phyloP scores from a whole-genome alignment of 2,797 vertebrate species.

The Amniataba percoides region DNA sequence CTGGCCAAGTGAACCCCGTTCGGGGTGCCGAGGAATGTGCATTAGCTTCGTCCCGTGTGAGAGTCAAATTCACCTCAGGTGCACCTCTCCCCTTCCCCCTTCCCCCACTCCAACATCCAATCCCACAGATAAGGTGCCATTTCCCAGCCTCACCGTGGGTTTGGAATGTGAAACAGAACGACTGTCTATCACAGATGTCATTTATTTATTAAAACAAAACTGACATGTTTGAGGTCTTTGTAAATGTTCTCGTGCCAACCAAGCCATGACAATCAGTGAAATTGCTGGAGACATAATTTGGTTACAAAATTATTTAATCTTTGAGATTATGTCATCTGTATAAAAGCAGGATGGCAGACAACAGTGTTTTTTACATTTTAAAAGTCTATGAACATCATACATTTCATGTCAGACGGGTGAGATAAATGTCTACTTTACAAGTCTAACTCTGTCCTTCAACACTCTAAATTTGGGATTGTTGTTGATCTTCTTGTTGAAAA shows the following conservation, averaged over 20 bases:
- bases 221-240: slow-evolving; percentile 22
- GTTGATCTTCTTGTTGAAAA: slow-evolving; percentile 94
- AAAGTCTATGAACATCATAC: slow-evolving; percentile 39
- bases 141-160: slow-evolving; percentile 71
- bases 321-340: slow-evolving; percentile 47
- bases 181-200: slow-evolving; percentile 62
- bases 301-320: slow-evolving; percentile 72
- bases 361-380: slow-evolving; percentile 32
- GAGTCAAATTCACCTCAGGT: slow-evolving; percentile 87
- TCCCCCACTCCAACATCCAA: slow-evolving; percentile 81
- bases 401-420: slow-evolving; percentile 9
- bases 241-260: slow-evolving; percentile 17
- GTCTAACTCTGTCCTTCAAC: slow-evolving; percentile 92
- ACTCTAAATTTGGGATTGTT: slow-evolving; percentile 92
- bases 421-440: slow-evolving; percentile 85
- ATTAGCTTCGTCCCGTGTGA: slow-evolving; percentile 84
- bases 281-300: slow-evolving; percentile 8
- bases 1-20: slow-evolving; percentile 84
- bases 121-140: slow-evolving; percentile 82
- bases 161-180: slow-evolving; percentile 74
- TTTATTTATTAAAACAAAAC: slow-evolving; percentile 66
- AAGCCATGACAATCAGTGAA: background rate
- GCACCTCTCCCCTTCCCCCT: slow-evolving; percentile 77
- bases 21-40: slow-evolving; percentile 86
- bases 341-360: slow-evolving; percentile 49